Evolutionary conservation across 2,797 vertebrate species (phyloP).

Genomic region (Mormyrops boulengeri): DNA sequence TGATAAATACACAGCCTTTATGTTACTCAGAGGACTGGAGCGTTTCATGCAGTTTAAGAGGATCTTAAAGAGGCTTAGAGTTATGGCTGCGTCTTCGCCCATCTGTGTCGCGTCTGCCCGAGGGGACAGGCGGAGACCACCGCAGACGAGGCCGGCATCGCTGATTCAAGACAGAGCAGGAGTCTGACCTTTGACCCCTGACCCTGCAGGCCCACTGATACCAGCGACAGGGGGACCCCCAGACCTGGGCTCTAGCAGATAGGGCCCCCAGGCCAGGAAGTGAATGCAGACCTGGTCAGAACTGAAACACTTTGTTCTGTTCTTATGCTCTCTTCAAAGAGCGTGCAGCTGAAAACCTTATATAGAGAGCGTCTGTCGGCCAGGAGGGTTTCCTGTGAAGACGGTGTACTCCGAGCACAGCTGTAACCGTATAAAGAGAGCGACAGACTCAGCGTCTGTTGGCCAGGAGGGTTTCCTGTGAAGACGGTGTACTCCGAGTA

Average conservation of each 20-base stretch:
- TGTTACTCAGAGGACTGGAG: not conserved
- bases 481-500: too few relatives aligned
- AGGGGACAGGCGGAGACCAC: conserved; percentile 35
- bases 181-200: conserved; percentile 31
- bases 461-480: not conserved
- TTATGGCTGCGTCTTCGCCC: conserved; percentile 34
- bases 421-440: too few relatives aligned
- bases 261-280: not conserved
- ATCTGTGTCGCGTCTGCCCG: conserved; percentile 39
- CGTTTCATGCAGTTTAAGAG: conserved; percentile 13
- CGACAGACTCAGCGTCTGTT: not conserved
- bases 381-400: too few relatives aligned
- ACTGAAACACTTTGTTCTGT: not conserved
- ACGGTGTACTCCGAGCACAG: too few relatives aligned
- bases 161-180: conserved; percentile 53
- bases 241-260: not conserved
- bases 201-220: not conserved
- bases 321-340: not conserved
- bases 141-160: conserved; percentile 30
- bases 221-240: not conserved
- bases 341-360: not conserved
- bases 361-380: not conserved
- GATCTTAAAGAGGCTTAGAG: conserved; percentile 41
- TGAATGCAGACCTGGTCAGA: not conserved
- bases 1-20: not conserved